Evolutionary conservation across 2,888 invertebrate species (phyloP).

Genomic region (Podotricha telesiphe): DNA sequence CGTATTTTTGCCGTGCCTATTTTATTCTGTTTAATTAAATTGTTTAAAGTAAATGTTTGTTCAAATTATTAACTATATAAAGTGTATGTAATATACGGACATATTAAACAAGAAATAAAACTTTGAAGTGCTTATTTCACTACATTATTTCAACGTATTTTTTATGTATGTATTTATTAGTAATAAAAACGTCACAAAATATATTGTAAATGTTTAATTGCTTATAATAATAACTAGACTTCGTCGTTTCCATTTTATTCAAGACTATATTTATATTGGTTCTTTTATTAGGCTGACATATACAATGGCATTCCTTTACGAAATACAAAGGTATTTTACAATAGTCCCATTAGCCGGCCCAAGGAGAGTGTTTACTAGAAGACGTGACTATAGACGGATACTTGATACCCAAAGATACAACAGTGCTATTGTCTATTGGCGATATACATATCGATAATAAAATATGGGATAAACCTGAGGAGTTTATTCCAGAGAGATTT

Average conservation of each 20-base stretch:
- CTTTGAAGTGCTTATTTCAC: too few species aligned
- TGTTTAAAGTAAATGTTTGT: too few species aligned
- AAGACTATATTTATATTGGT: not conserved
- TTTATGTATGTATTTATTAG: too few species aligned
- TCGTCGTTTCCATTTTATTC: not conserved
- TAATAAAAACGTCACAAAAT: too few species aligned
- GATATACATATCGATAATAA: conserved; percentile 81
- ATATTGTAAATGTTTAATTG: too few species aligned
- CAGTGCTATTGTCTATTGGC: conserved; percentile 78
- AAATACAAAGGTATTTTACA: conserved; percentile 82
- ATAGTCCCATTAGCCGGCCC: conserved; percentile 83
- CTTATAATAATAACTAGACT: too few species aligned
- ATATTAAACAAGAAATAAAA: too few species aligned
- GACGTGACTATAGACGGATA: conserved; percentile 69
- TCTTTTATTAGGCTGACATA: conserved; percentile 72
- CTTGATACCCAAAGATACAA: conserved; percentile 77
- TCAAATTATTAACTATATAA: too few species aligned
- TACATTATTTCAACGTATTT: too few species aligned
- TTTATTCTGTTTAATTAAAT: too few species aligned
- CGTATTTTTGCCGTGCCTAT: too few species aligned
- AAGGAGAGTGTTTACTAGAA: conserved; percentile 63
- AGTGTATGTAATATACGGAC: too few species aligned
- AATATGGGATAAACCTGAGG: conserved; percentile 83
- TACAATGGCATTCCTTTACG: conserved; percentile 82
- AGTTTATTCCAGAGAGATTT: conserved; percentile 86